Evolutionary conservation across 2,888 invertebrate genomes (phyloP), one percentile per base, ranked within the genome.

Genomic region (Clistopyga incitator): DNA sequence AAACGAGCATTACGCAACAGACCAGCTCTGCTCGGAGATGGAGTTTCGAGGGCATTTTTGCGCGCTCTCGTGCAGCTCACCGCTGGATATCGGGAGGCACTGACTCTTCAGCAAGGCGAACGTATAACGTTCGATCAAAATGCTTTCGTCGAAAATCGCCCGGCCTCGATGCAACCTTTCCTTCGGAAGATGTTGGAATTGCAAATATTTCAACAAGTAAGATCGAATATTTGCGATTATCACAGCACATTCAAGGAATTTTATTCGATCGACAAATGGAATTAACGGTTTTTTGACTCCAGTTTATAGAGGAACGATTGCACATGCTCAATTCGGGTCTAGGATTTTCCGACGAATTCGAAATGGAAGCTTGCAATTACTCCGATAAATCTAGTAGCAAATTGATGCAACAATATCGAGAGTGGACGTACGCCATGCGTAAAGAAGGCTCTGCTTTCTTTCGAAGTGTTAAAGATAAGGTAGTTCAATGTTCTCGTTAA

Each of bases 241-340:
- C 42, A 10, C 23, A 18, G 56, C 67, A 70, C 56, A 78, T 65
- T 65, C 45, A 45, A 25, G 6, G 64, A 20, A 56, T 42, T 18
- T 23, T 4, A 0, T 56, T 13, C 6, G 2, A n/a, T 47, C 47
- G 3, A 3, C 2, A 47, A 47, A 54, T n/a, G 13, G 6, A 47
- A 45, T 50, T 15, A 42, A 23, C 8, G 13, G 15, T 13, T 72
- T 67, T 11, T 34, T 13, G 47, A 34, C 50, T 94, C 65, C 94
- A 98, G 97, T 98, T 99, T 93, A 97, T 99, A 90, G 98, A 99
- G 91, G 99, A 98, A 93, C 95, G 99, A 88, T 94, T 99, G 87
- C 97, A 97, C 88, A 96, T 98, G 95, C 95, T 99, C 85, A 99
- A 98, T 92, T 96, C 97, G n/a, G 99, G 99, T 0, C 95, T 97